Percentiles rank a stretch among this genome's conserved stretches.
These are phyloP conservation scores for Phrynocephalus guinanensis DNA, from an alignment of 2,797 vertebrate species.

Conservation along the genomic window DNA sequence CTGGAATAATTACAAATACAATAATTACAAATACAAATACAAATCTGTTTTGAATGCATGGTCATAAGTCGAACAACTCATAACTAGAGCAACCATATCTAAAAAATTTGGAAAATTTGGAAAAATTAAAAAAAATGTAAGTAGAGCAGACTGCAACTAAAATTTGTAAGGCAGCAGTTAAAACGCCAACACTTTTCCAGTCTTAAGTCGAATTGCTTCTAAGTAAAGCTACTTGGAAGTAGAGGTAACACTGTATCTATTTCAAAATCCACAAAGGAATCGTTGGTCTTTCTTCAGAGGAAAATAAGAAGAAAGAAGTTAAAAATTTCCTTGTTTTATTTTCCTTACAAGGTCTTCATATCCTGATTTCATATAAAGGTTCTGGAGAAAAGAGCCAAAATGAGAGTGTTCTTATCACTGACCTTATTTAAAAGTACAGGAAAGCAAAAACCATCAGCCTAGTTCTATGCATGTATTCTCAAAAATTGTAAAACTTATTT, in stretches of 20 bases:
- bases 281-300: background rate
- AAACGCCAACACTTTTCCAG: no score
- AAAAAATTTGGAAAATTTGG: no score
- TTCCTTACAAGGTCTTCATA: background rate
- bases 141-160: no score
- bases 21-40: no score
- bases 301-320: background rate
- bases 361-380: background rate
- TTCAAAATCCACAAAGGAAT: background rate
- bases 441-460: slow-evolving; percentile 9
- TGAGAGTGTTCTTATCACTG: background rate
- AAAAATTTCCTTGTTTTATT: background rate
- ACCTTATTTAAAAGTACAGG: background rate
- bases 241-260: background rate
- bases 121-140: no score
- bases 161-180: no score
- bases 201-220: no score
- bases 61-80: no score
- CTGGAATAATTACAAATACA: background rate
- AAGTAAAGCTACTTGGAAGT: no score
- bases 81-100: no score
- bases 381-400: background rate
- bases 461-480: background rate
- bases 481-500: background rate
- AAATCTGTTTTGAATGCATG: no score